Percentiles rank a stretch among this genome's conserved stretches.
Conservation (phyloP, 2,888 invertebrate genomes). For the Cepaea hortensis region DNA sequence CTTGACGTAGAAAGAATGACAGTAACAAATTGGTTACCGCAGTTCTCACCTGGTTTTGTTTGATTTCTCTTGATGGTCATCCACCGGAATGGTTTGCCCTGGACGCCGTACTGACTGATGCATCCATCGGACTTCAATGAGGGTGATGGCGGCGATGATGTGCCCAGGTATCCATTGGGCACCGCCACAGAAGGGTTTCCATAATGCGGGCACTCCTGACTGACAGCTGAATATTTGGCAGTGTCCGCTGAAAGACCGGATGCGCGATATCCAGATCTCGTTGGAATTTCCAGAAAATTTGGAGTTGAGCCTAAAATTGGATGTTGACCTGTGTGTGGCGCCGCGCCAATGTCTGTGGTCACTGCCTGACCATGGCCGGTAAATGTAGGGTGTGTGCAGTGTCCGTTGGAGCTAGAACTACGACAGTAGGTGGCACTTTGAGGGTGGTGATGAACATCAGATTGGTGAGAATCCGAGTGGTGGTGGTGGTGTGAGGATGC, state of each 20-base stretch:
- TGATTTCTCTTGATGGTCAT: slow-evolving; percentile 98
- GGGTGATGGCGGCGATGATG: slow-evolving; percentile 56
- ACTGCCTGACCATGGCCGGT: background rate
- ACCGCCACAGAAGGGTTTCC: background rate
- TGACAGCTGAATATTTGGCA: background rate
- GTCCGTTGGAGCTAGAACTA: background rate
- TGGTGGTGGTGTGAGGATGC: slow-evolving; percentile 23
- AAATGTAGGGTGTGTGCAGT: background rate
- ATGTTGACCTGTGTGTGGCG: background rate
- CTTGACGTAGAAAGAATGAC: too few species aligned
- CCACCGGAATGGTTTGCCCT: slow-evolving; percentile 89
- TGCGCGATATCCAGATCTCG: slow-evolving; percentile 18
- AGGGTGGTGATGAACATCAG: background rate
- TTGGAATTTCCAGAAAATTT: slow-evolving; percentile 38
- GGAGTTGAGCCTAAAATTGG: background rate
- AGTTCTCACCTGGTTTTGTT: slow-evolving; percentile 87
- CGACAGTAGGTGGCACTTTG: background rate
- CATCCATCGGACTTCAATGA: slow-evolving; percentile 65
- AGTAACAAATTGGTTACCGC: too few species aligned
- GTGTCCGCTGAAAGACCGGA: background rate
- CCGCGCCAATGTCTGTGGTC: background rate
- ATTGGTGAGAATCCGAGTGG: slow-evolving; percentile 29
- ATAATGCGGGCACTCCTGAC: background rate
- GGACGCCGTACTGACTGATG: slow-evolving; percentile 58
- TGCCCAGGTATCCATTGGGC: slow-evolving; percentile 28